These are phyloP conservation scores for Scelioninae gen. 1 DNA, from an alignment of 2,888 invertebrate genomes.

Conservation along the genomic window DNA sequence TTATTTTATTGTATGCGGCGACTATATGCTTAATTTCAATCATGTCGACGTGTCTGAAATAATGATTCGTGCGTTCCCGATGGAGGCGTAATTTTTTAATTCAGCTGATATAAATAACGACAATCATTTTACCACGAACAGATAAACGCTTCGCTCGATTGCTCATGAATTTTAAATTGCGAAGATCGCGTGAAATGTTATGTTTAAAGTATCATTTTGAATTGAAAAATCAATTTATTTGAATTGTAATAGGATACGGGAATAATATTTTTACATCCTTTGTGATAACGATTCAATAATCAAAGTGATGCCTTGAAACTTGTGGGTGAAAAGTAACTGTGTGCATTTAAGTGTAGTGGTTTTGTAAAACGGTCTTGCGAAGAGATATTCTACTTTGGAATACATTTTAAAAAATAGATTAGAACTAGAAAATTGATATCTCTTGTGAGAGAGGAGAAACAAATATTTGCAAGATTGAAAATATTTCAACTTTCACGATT, in stretches of 20 bases:
- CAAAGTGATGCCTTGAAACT: neutral
- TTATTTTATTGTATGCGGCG: slow-evolving; percentile 5
- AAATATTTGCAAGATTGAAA: too few species aligned
- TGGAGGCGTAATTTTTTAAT: neutral
- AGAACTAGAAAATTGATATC: too few species aligned
- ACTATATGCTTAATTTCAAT: slow-evolving; percentile 9
- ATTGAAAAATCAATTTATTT: slow-evolving; percentile 6
- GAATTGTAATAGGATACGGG: neutral
- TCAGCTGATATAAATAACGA: slow-evolving; percentile 14
- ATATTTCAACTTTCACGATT: too few species aligned
- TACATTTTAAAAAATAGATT: neutral
- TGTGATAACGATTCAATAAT: slow-evolving; percentile 12
- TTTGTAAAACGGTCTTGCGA: neutral
- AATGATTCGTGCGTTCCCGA: neutral
- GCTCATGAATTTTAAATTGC: slow-evolving; percentile 18
- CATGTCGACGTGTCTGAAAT: neutral
- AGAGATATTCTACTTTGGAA: neutral
- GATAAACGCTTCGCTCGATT: neutral
- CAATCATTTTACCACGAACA: neutral
- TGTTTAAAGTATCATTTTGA: neutral
- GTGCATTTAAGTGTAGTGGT: neutral
- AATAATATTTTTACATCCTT: slow-evolving; percentile 18
- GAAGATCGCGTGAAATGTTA: slow-evolving; percentile 1
- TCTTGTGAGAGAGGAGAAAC: too few species aligned
- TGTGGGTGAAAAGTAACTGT: neutral